Percentiles rank a stretch among this genome's conserved stretches.
Conservation (phyloP, 2,113 vertebrate species). For the Alaudala cheleensis region DNA sequence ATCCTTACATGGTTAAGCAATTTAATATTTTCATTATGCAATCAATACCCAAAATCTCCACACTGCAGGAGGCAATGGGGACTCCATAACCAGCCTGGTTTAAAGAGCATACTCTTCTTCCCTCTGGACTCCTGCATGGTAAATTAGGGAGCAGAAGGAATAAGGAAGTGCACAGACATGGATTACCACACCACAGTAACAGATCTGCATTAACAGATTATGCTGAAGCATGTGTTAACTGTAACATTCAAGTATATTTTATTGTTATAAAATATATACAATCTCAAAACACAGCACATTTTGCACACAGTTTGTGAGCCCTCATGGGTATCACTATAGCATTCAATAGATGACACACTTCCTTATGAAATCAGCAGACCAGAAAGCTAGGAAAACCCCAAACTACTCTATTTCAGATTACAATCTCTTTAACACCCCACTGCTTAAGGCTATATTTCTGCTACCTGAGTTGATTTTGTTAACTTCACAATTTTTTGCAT, state of each 20-base stretch:
- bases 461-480: conserved; percentile 28
- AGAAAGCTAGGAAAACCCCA: neutral
- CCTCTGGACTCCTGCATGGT: neutral
- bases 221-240: neutral
- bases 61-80: rapidly evolving
- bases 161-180: neutral
- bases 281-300: neutral
- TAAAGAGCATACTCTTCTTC: neutral
- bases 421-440: neutral
- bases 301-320: neutral
- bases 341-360: neutral
- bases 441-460: conserved; percentile 13
- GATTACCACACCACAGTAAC: neutral
- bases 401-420: neutral
- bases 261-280: conserved; percentile 54
- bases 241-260: conserved; percentile 21
- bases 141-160: neutral
- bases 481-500: neutral
- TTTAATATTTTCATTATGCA: neutral
- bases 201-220: neutral
- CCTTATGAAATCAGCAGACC: neutral
- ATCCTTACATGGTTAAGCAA: neutral
- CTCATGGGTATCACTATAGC: neutral
- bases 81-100: rapidly evolving
- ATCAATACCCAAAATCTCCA: neutral